phyloP scores from a whole-genome alignment of 2,113 vertebrate genomes.

The Callaeas wilsoni region DNA sequence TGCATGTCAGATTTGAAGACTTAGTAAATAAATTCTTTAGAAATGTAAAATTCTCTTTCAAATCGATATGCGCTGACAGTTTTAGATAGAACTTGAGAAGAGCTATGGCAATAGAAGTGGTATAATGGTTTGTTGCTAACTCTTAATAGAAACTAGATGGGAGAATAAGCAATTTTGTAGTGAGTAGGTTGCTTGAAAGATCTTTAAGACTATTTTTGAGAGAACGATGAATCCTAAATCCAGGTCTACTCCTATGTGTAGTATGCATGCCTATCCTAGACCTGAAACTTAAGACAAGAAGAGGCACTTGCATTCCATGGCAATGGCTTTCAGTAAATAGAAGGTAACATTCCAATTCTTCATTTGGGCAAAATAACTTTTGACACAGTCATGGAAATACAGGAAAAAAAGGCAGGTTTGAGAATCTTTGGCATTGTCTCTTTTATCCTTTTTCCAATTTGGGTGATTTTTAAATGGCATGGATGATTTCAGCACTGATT shows the following conservation, averaged over 20 bases:
- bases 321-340: neutral
- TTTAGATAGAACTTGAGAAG: neutral
- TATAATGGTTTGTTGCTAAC: neutral
- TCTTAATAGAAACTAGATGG: neutral
- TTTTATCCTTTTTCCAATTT: neutral
- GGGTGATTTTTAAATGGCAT: neutral
- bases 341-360: neutral
- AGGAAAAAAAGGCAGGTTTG: neutral
- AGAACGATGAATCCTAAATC: neutral
- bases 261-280: neutral
- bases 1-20: neutral
- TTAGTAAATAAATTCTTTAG: neutral
- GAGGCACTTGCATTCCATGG: neutral
- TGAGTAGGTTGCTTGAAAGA: neutral
- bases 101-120: accelerated
- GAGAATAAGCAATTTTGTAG: neutral
- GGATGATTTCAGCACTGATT: neutral
- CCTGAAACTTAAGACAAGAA: neutral
- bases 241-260: neutral
- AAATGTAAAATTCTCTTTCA: neutral
- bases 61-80: neutral
- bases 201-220: neutral
- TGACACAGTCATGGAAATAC: neutral
- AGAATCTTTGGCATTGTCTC: neutral
- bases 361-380: neutral